Percentiles rank a stretch among this genome's conserved stretches.
Evolutionary conservation across 1,140 invertebrate genomes (phyloP).

Genomic region (Drosophila sturtevanti): DNA sequence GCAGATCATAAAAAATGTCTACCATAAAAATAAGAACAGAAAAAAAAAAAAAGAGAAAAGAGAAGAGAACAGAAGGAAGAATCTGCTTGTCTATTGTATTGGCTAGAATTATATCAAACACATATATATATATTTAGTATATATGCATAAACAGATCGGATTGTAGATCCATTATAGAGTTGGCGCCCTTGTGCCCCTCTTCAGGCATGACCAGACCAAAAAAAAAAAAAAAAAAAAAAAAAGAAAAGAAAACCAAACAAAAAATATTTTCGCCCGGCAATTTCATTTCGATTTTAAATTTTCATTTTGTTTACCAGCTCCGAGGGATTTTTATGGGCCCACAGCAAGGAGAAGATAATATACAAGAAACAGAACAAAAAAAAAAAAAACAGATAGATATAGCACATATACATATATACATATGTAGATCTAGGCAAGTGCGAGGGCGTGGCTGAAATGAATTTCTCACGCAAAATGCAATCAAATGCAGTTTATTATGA

Average conservation of each 20-base stretch:
- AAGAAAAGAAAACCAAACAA: conserved; percentile 53
- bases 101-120: conserved; percentile 7
- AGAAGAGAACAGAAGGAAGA: too few relatives aligned
- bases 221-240: too few relatives aligned
- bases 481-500: conserved; percentile 64
- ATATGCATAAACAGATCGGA: conserved; percentile 16
- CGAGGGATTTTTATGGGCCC: conserved; percentile 50
- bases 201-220: conserved; percentile 61
- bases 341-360: conserved; percentile 18
- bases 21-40: conserved; percentile 51
- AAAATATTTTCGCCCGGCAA: conserved; percentile 65
- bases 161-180: conserved; percentile 28
- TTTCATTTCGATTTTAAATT: conserved; percentile 36
- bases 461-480: conserved; percentile 19
- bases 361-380: conserved; percentile 51
- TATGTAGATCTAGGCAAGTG: too few relatives aligned
- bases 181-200: conserved; percentile 60
- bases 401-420: not conserved
- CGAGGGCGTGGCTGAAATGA: not conserved
- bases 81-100: conserved; percentile 38
- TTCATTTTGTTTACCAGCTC: conserved; percentile 40
- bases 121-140: not conserved
- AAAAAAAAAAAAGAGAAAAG: too few relatives aligned
- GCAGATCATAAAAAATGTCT: conserved; percentile 65
- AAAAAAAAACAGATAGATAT: conserved; percentile 1